Percentiles rank a stretch among this genome's conserved stretches.
phyloP scores from a whole-genome alignment of 2,113 vertebrate species.

The Lontra canadensis region DNA sequence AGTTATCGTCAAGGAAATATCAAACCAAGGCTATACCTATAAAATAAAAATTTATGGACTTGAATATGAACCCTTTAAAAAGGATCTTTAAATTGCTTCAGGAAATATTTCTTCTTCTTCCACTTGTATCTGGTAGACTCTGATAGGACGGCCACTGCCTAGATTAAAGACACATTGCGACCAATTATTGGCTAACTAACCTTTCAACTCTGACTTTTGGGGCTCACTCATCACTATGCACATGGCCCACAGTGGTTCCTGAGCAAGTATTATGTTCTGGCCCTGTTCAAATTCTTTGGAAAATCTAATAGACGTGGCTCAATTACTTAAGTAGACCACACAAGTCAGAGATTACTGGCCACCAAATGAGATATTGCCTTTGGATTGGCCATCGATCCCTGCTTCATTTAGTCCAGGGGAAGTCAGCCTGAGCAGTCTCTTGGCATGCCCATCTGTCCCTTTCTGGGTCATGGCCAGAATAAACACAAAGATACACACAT shows the following conservation, averaged over 20 bases:
- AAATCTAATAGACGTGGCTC: background rate
- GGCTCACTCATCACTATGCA: background rate
- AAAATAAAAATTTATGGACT: constrained; percentile 55
- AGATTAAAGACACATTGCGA: background rate
- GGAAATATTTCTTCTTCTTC: constrained; percentile 37
- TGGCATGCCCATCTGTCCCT: background rate
- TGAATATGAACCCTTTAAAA: constrained; percentile 10
- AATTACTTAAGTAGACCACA: background rate
- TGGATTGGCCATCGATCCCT: background rate
- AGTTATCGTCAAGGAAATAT: background rate
- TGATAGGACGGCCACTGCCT: background rate
- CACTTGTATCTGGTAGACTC: background rate
- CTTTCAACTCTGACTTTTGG: background rate
- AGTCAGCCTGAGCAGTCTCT: background rate
- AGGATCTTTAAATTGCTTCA: background rate
- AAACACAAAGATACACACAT: background rate
- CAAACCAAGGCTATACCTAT: background rate
- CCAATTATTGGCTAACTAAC: background rate
- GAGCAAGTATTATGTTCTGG: background rate
- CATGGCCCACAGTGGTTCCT: background rate
- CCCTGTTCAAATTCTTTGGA: constrained; percentile 6
- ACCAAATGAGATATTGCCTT: background rate
- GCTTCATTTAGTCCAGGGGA: background rate
- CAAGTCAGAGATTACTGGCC: background rate
- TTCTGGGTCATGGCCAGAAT: background rate